Percentiles rank a stretch among this genome's conserved stretches.
Evolutionary conservation across 2,888 invertebrate genomes (phyloP).

Genomic region (Apamea monoglypha): DNA sequence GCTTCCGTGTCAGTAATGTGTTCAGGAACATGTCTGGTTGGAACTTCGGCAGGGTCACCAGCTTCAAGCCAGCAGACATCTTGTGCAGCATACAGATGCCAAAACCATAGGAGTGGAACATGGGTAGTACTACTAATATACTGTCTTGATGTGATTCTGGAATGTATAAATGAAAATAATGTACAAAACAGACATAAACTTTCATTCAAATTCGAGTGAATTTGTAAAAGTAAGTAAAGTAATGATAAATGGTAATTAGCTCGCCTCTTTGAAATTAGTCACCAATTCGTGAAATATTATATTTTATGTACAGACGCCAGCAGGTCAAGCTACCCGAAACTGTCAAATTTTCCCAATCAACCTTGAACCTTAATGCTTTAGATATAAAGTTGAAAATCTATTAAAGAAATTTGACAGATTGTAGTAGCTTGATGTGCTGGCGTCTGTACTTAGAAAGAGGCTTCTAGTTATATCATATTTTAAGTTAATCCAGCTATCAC

Average conservation of each 20-base stretch:
- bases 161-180: slow-evolving; percentile 10
- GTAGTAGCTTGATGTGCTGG: no score
- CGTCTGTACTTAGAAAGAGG: no score
- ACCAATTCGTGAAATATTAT: neutral
- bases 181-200: neutral
- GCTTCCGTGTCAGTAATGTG: slow-evolving; percentile 90
- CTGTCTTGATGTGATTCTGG: slow-evolving; percentile 88
- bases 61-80: slow-evolving; percentile 90
- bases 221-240: neutral
- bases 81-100: slow-evolving; percentile 90
- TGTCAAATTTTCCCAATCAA: no score
- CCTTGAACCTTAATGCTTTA: no score
- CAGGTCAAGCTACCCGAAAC: no score
- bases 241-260: neutral
- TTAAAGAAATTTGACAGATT: no score
- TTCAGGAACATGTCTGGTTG: slow-evolving; percentile 92
- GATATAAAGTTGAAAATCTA: no score
- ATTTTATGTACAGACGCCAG: neutral
- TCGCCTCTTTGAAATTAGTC: neutral
- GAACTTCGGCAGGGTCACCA: slow-evolving; percentile 93
- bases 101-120: slow-evolving; percentile 94
- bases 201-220: neutral
- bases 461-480: no score
- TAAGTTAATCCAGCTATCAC: no score
- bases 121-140: slow-evolving; percentile 92